phyloP scores from a whole-genome alignment of 35 echinoderm and acorn worm genomes.

The Eucidaris tribuloides region DNA sequence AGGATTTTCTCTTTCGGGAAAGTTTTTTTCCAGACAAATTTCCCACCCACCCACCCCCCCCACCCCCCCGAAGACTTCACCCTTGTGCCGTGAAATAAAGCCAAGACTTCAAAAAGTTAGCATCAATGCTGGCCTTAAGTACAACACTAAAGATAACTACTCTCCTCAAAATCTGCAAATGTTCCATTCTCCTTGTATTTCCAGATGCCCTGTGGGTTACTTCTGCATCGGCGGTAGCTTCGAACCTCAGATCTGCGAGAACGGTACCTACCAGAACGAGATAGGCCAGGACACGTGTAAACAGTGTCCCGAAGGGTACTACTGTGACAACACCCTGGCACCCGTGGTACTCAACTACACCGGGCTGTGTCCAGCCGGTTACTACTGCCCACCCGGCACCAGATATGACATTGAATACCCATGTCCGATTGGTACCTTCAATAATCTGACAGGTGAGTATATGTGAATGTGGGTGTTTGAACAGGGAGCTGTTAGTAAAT shows the following conservation, averaged over 20 bases:
- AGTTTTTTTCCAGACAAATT: too few relatives aligned
- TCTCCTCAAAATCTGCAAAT: too few relatives aligned
- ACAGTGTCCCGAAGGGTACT: conserved; percentile 83
- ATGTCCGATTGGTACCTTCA: conserved; percentile 88
- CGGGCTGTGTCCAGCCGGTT: conserved; percentile 66
- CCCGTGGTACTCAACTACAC: conserved; percentile 89
- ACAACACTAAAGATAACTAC: too few relatives aligned
- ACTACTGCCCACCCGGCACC: conserved; percentile 82
- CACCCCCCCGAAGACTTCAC: too few relatives aligned
- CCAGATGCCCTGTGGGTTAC: conserved; percentile 88
- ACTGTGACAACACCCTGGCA: conserved; percentile 93
- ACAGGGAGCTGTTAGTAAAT: not conserved
- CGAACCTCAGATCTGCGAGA: conserved; percentile 84
- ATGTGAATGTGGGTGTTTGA: not conserved
- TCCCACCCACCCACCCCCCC: too few relatives aligned
- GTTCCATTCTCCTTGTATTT: too few relatives aligned
- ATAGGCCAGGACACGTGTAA: conserved; percentile 84
- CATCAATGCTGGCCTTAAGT: too few relatives aligned
- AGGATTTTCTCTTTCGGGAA: too few relatives aligned
- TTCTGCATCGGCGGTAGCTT: conserved; percentile 80
- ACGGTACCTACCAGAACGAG: conserved; percentile 95
- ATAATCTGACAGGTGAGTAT: conserved; percentile 69
- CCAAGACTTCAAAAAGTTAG: too few relatives aligned
- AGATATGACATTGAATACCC: conserved; percentile 76
- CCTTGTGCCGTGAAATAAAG: too few relatives aligned